Conservation (phyloP, 2,888 invertebrate genomes). For the Calliphora vomitoria region DNA sequence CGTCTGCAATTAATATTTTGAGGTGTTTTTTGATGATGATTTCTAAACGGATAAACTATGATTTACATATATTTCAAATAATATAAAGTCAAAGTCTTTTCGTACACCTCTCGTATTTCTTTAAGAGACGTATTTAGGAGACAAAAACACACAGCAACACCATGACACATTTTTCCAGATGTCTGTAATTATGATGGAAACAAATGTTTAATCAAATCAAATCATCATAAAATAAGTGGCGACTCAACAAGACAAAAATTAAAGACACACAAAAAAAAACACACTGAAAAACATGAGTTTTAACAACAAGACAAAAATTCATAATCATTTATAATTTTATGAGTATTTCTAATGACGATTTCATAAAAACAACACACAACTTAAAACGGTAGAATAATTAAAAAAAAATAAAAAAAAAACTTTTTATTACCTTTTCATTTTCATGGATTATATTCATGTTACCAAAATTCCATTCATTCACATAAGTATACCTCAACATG, state of each 20-base stretch:
- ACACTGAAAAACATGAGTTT: conserved; percentile 19
- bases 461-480: conserved; percentile 26
- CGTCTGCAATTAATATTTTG: no score
- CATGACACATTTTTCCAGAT: conserved; percentile 57
- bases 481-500: neutral
- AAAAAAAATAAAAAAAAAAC: conserved; percentile 24
- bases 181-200: conserved; percentile 38
- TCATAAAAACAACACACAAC: conserved; percentile 16
- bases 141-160: neutral
- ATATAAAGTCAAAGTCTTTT: neutral
- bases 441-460: conserved; percentile 19
- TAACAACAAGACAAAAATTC: conserved; percentile 40
- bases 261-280: conserved; percentile 16
- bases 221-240: conserved; percentile 56
- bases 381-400: conserved; percentile 42
- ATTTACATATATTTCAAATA: no score
- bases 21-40: no score
- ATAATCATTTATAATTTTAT: conserved; percentile 65
- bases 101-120: neutral
- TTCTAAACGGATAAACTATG: no score
- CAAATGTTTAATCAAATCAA: conserved; percentile 52
- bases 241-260: conserved; percentile 33
- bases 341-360: conserved; percentile 68
- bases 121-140: neutral
- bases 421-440: neutral